A percentile compares a stretch with the other conserved stretches of the same genome.
These are phyloP conservation scores for Acipenser ruthenus DNA, from an alignment of 2,797 vertebrate species.

Conservation along the genomic window DNA sequence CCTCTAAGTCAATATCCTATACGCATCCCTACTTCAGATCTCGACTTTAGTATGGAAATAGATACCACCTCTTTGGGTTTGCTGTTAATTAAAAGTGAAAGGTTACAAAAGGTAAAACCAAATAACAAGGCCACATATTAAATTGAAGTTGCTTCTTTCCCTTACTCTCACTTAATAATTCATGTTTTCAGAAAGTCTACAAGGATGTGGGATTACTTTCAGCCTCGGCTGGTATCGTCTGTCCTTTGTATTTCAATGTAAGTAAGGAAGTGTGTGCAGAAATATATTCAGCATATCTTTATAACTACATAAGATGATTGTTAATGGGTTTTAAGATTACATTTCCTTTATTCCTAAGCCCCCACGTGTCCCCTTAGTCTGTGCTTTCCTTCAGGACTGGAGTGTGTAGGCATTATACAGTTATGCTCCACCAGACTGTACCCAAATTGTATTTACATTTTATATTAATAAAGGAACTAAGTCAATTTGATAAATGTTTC, in stretches of 20 bases:
- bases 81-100: constrained; percentile 67
- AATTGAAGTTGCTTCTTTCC: constrained; percentile 55
- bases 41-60: constrained; percentile 2
- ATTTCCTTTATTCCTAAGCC: constrained; percentile 46
- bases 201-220: constrained; percentile 45
- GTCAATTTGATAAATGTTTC: too few species aligned
- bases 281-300: constrained; percentile 53
- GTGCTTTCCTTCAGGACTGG: too few species aligned
- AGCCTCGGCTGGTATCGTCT: constrained; percentile 52
- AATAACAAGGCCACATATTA: constrained; percentile 62
- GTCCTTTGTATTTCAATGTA: constrained; percentile 43
- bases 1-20: neutral
- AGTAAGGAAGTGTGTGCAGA: constrained; percentile 56
- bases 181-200: constrained; percentile 48
- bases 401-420: too few species aligned
- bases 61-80: constrained; percentile 8
- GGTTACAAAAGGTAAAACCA: constrained; percentile 65
- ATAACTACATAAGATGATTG: constrained; percentile 73
- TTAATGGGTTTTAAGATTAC: constrained; percentile 76
- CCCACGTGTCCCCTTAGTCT: constrained; percentile 16
- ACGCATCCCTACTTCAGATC: neutral
- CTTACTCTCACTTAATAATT: constrained; percentile 64
- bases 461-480: too few species aligned
- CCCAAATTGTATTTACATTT: too few species aligned
- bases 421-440: too few species aligned